phyloP scores from a whole-genome alignment of 2,888 invertebrate species.

The Sthenelais limicola region DNA sequence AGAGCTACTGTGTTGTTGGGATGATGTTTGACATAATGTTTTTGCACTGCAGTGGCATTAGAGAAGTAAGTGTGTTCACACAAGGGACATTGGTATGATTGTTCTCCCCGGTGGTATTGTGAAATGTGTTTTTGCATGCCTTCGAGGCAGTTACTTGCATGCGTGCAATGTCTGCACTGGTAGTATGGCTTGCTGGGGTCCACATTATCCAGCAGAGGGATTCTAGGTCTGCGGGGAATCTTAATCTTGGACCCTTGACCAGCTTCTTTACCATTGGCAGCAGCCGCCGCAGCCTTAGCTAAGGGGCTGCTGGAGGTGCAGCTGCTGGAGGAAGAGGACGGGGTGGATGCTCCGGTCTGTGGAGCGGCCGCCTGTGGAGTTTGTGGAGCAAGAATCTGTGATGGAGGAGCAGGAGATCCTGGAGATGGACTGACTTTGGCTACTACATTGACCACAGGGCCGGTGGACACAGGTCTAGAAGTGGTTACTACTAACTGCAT shows the following conservation, averaged over 20 bases:
- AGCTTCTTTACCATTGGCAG: too few species aligned
- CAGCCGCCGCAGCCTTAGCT: too few species aligned
- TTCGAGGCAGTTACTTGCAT: conserved; percentile 26
- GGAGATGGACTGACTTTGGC: neutral
- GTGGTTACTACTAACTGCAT: conserved; percentile 19
- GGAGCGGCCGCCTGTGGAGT: too few species aligned
- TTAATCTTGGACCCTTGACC: neutral
- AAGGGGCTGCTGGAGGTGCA: too few species aligned
- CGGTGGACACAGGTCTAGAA: conserved; percentile 18
- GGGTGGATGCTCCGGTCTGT: too few species aligned
- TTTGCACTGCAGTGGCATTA: conserved; percentile 1
- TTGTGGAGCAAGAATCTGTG: too few species aligned
- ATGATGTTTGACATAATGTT: conserved; percentile 28
- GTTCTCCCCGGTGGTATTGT: conserved; percentile 18
- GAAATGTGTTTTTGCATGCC: conserved; percentile 26
- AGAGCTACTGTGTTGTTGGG: neutral
- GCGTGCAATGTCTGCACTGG: conserved; percentile 43
- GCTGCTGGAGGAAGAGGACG: too few species aligned
- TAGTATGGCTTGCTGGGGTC: conserved; percentile 42
- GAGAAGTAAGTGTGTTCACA: conserved; percentile 30
- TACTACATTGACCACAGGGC: conserved; percentile 16
- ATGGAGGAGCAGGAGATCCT: too few species aligned
- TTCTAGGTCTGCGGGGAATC: conserved; percentile 17
- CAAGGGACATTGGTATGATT: conserved; percentile 5
- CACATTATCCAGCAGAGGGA: conserved; percentile 34